Evolutionary conservation across 2,888 invertebrate genomes (phyloP), one percentile per base, ranked within the genome.

Genomic region (Brenthis hecate): DNA sequence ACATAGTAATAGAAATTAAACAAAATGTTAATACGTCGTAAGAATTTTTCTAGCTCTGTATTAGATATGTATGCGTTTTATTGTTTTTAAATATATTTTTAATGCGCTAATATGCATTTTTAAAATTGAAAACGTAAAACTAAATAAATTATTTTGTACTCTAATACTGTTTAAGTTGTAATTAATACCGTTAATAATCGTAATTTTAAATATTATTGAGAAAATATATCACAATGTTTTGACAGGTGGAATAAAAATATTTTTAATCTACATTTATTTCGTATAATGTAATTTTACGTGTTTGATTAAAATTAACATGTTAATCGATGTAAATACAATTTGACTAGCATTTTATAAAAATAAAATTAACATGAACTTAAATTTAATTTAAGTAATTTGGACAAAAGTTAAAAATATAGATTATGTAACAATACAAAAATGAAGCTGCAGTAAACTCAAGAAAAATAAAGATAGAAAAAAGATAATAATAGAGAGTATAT

Each of bases 91-190:
- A 43, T 43, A 43, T 43, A 11, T 19, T 23, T 58, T 47, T 54
- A 47, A n/a, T 48, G n/a, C 55, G 14, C 50, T 51, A 19, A 36
- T 47, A 51, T 60, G 23, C 36, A 3, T n/a, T 23, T 64, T 64
- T 47, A 23, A 23, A 28, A 28, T 28, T 57, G 53, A 16, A 43
- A 32, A 68, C 23, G n/a, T 55, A 66, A 61, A 53, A 23, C 16
- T 65, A 56, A 61, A 56, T 36, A 65, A 64, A 58, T 51, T 58
- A 64, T 57, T 68, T 68, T 64, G 64, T 68, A 68, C 64, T 67
- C 13, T 50, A 67, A 62, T 67, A 67, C 67, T 67, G 67, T 62
- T 61, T 47, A 48, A 43, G 47, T 32, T 16, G 36, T 54, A 55
- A 43, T 53, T 55, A 55, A 54, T 63, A 63, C 16, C 2, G 19